phyloP scores from a whole-genome alignment of 2,113 vertebrate genomes.

The Gadus chalcogrammus region DNA sequence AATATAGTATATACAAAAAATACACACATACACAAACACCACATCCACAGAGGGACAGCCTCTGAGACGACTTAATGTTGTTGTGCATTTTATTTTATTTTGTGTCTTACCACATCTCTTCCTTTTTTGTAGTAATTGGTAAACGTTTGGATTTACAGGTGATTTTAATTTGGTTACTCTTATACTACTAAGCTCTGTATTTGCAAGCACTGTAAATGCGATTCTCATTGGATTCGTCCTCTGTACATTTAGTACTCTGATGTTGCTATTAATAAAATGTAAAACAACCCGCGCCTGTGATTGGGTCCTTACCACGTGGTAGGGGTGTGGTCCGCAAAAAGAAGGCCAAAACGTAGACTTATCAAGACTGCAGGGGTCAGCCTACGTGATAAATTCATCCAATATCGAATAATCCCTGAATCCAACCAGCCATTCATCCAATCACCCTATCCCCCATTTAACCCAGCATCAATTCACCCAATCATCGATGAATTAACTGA shows the following conservation, averaged over 20 bases:
- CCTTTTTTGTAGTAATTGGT: constrained; percentile 72
- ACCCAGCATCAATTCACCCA: too few relatives aligned
- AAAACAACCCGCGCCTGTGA: constrained; percentile 62
- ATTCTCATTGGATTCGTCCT: constrained; percentile 79
- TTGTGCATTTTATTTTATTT: constrained; percentile 70
- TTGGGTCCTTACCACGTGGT: constrained; percentile 31
- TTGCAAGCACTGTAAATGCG: constrained; percentile 89
- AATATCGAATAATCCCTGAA: too few relatives aligned
- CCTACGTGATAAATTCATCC: too few relatives aligned
- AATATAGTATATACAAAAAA: constrained; percentile 65
- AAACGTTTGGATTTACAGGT: constrained; percentile 75
- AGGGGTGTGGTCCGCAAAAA: too few relatives aligned
- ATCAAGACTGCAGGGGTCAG: too few relatives aligned
- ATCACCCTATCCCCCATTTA: too few relatives aligned
- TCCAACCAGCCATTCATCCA: too few relatives aligned
- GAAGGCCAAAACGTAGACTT: too few relatives aligned
- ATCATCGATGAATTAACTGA: too few relatives aligned
- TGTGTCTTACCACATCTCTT: constrained; percentile 70
- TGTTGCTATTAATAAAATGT: constrained; percentile 89
- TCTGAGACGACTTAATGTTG: constrained; percentile 67
- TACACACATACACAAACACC: constrained; percentile 37
- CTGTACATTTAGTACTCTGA: constrained; percentile 91
- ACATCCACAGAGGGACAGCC: constrained; percentile 60
- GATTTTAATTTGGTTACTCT: constrained; percentile 83
- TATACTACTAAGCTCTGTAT: constrained; percentile 86